These are phyloP conservation scores for Volucella inanis DNA, from an alignment of 2,888 invertebrate species.

Conservation along the genomic window DNA sequence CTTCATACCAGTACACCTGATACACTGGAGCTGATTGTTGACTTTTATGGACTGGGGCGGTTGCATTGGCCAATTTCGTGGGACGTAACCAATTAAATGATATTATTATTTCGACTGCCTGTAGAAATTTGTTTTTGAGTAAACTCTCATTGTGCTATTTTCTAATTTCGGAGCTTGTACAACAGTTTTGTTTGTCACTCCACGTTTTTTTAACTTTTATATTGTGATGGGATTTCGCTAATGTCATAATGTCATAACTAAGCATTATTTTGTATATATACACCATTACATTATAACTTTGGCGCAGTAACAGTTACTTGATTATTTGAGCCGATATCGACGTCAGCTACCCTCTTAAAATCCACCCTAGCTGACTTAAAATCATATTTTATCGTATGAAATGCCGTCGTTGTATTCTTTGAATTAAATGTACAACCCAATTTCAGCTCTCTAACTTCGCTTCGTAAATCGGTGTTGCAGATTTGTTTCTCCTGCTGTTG, in stretches of 20 bases:
- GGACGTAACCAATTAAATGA: slow-evolving; percentile 83
- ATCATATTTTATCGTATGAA: slow-evolving; percentile 97
- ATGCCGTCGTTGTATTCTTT: slow-evolving; percentile 89
- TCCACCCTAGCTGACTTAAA: slow-evolving; percentile 99
- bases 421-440: slow-evolving; percentile 94
- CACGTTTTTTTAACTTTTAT: slow-evolving; percentile 96
- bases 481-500: slow-evolving; percentile 3
- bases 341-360: slow-evolving; percentile 93
- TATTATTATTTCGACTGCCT: slow-evolving; percentile 84
- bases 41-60: slow-evolving; percentile 81
- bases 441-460: slow-evolving; percentile 93
- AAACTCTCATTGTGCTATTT: slow-evolving; percentile 86
- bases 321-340: slow-evolving; percentile 94
- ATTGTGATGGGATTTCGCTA: slow-evolving; percentile 95
- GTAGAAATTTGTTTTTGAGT: slow-evolving; percentile 86
- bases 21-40: slow-evolving; percentile 83
- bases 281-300: too few species aligned
- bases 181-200: slow-evolving; percentile 82
- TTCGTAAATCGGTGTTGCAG: slow-evolving; percentile 84
- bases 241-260: slow-evolving; percentile 95
- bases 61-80: slow-evolving; percentile 85
- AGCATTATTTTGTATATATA: slow-evolving; percentile 94
- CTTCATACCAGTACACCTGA: too few species aligned
- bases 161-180: slow-evolving; percentile 78
- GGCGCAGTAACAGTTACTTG: slow-evolving; percentile 97